These are phyloP conservation scores for Sebastes nivosus DNA, from an alignment of 2,797 vertebrate genomes.

Conservation along the genomic window DNA sequence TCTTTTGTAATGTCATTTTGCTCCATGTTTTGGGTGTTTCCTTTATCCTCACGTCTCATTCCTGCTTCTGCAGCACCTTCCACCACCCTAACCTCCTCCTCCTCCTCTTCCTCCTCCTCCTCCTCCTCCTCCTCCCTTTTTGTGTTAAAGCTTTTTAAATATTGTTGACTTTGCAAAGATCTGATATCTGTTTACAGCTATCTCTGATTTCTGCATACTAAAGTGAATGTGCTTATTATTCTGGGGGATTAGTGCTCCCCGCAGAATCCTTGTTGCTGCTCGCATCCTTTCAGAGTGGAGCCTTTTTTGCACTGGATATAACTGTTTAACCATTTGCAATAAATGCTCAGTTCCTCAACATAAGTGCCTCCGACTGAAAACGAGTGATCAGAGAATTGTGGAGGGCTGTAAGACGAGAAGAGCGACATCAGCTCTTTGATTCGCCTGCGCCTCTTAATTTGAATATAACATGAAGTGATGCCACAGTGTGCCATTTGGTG, in stretches of 20 bases:
- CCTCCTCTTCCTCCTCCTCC: no score
- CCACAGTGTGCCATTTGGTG: not conserved
- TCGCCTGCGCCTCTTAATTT: slow-evolving; percentile 5
- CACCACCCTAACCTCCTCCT: not conserved
- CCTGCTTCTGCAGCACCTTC: not conserved
- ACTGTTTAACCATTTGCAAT: slow-evolving; percentile 2
- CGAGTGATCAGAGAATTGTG: slow-evolving; percentile 3
- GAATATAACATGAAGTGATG: slow-evolving; percentile 5
- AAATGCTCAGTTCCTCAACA: not conserved
- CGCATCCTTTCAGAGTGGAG: slow-evolving; percentile 14
- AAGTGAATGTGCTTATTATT: slow-evolving; percentile 43
- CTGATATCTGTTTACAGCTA: slow-evolving; percentile 11
- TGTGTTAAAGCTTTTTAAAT: slow-evolving; percentile 4
- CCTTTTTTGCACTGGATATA: slow-evolving; percentile 14
- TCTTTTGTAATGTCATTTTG: not conserved
- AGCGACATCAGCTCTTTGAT: slow-evolving; percentile 8
- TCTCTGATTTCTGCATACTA: slow-evolving; percentile 11
- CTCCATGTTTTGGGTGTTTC: not conserved
- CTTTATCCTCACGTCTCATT: not conserved
- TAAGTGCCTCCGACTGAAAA: slow-evolving; percentile 1
- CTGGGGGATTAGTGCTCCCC: slow-evolving; percentile 28
- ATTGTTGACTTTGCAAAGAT: slow-evolving; percentile 20
- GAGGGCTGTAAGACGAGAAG: not conserved
- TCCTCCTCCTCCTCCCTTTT: not conserved
- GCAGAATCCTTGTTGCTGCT: slow-evolving; percentile 22